Evolutionary conservation across 2,113 vertebrate species (phyloP), one percentile per base, ranked within the genome.

Genomic region (Acrocephalus kingi): DNA sequence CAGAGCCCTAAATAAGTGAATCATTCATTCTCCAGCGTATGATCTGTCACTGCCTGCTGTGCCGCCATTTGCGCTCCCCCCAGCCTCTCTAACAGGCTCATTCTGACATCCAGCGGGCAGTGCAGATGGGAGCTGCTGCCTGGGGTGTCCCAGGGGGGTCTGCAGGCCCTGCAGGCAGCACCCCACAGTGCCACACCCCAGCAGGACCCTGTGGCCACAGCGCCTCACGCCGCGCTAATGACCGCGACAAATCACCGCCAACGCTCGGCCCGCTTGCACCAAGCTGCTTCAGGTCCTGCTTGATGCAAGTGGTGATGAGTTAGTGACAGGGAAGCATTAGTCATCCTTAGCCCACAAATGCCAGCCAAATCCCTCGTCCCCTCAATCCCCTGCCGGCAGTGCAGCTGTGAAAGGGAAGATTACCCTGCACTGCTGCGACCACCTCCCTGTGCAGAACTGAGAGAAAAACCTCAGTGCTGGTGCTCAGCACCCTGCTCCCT

Each of bases 171-270:
- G 1, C 77, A 56, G 77, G n/a, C 62, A 56, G 84, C 49, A 37
- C 46, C 87, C 84, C 74, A 14, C 8, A 9, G 66, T 1, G 21
- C 52, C 6, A 2, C n/a, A 6, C 0, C 9, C 23, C 89, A 51
- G 64, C 9, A 1, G 76, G 9, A 64, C 35, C 48, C 64, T 0
- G 7, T 1, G 17, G 73, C 78, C 2, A 0, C 19, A 3, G 41
- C 0, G 1, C 54, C 54, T 68, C 91, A 33, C 0, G 0, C 62
- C 0, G 8, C 0, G 6, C 51, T 83, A 71, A 83, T 25, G 75
- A 51, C 88, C 72, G 15, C 1, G 2, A 85, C 79, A 94, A 73
- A 94, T 73, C 3, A 4, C 43, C 27, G 13, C 45, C 9, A 2
- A 7, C 0, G 3, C 71, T 82, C 39, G 2, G 48, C 54, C 1